phyloP scores from a whole-genome alignment of 37 sponge, comb jelly and placozoan species.

The Bolinopsis microptera region DNA sequence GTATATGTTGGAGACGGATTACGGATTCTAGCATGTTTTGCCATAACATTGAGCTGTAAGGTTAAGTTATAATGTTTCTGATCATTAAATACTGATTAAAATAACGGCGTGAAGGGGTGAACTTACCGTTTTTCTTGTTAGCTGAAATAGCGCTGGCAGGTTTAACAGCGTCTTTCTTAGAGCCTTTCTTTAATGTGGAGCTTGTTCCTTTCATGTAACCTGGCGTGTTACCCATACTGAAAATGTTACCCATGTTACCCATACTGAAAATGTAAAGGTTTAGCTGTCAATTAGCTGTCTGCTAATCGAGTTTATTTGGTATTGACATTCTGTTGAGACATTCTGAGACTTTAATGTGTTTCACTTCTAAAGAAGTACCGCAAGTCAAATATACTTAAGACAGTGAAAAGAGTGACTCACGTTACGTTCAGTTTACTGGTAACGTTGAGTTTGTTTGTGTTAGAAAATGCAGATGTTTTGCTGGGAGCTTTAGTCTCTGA shows the following conservation, averaged over 20 bases:
- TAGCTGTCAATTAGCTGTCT: no score
- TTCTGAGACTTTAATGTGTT: not conserved
- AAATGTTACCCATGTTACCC: no score
- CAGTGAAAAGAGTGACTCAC: not conserved
- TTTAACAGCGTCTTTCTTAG: not conserved
- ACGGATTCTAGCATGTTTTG: not conserved
- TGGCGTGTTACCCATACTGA: not conserved
- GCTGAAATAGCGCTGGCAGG: no score
- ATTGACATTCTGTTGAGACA: not conserved
- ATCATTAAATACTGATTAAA: no score
- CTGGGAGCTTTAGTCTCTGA: not conserved
- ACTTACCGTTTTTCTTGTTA: not conserved
- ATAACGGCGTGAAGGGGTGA: no score
- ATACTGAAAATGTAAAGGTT: no score
- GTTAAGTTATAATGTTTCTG: no score
- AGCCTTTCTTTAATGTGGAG: slow-evolving; percentile 21
- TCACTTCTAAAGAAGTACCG: no score
- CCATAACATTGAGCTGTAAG: no score
- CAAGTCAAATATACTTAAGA: no score
- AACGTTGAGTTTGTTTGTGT: slow-evolving; percentile 36
- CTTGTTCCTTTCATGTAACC: slow-evolving; percentile 31
- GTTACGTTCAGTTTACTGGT: no score
- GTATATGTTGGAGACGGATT: not conserved
- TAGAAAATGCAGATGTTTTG: not conserved
- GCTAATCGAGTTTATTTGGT: no score